Evolutionary conservation across 1,140 invertebrate species (phyloP), one percentile per base, ranked within the genome.

Genomic region (Brachionus angularis): DNA sequence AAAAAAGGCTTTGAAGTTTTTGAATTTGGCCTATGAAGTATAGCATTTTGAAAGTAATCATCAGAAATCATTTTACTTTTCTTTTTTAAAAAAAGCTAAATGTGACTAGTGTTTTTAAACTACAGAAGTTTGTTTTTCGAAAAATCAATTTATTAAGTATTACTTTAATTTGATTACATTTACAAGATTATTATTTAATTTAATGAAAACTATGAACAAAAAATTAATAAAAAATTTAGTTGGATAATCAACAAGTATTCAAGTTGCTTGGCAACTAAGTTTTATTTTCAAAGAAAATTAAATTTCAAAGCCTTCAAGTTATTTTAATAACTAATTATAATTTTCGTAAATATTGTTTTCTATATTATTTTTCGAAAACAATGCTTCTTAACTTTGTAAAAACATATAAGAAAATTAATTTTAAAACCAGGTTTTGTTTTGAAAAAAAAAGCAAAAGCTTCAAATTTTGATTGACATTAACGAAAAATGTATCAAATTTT

Each of bases 61-160:
- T 67, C 62, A 31, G 33, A n/a, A 27, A 67, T 16, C 62, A 67
- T 67, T 46, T 67, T 67, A 29, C 25, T 33, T 55, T 5, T 33
- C 21, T 21, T 16, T 55, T 33, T n/a, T n/a, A n/a, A n/a, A n/a
- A n/a, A n/a, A n/a, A n/a, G n/a, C n/a, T n/a, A n/a, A n/a, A n/a
- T n/a, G n/a, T n/a, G n/a, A 34, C 12, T 34, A 12, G 33, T 34
- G 33, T 34, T 34, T 34, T n/a, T n/a, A n/a, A n/a, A n/a, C n/a
- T 12, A 34, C 33, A 34, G 33, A 12, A 34, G 33, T n/a, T n/a
- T n/a, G n/a, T n/a, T n/a, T n/a, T n/a, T n/a, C n/a, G n/a, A n/a
- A 42, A 42, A 5, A 42, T 8, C 39, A 14, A 42, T 14, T 29
- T 27, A 52, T 29, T 52, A 52, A 52, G 31, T 52, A 52, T 29